Conservation (phyloP, 1,140 invertebrate genomes). For the Drosophila ficusphila region DNA sequence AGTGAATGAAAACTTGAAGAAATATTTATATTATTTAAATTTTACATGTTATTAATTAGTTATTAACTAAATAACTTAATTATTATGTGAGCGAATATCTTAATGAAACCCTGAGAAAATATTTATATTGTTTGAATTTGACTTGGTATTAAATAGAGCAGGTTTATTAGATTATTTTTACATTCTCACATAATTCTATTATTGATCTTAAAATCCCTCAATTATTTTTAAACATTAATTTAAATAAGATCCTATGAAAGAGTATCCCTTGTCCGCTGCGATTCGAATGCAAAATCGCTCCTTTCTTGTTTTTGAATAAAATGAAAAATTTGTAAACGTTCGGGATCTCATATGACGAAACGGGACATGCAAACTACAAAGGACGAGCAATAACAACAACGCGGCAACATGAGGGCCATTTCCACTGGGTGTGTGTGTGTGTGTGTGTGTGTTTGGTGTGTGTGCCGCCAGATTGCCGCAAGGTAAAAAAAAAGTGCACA, state of each 20-base stretch:
- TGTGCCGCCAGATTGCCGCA: constrained; percentile 71
- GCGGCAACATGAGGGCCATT: constrained; percentile 59
- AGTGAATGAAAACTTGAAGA: too few species aligned
- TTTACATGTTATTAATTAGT: too few species aligned
- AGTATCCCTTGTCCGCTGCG: neutral
- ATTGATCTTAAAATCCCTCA: too few species aligned
- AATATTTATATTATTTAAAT: too few species aligned
- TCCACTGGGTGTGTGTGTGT: constrained; percentile 32
- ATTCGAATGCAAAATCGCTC: neutral
- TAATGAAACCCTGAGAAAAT: too few species aligned
- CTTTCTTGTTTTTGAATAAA: constrained; percentile 64
- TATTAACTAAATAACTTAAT: too few species aligned
- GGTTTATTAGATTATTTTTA: too few species aligned
- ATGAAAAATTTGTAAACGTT: constrained; percentile 78
- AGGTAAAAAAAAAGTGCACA: constrained; percentile 77
- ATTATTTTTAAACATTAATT: too few species aligned
- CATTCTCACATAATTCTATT: too few species aligned
- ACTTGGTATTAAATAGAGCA: too few species aligned
- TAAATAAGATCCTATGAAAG: constrained; percentile 5
- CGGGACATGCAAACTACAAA: constrained; percentile 81
- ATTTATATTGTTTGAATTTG: too few species aligned
- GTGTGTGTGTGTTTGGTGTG: constrained; percentile 31
- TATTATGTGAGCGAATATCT: too few species aligned
- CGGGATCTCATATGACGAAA: constrained; percentile 79
- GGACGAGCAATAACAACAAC: constrained; percentile 55